Conservation (phyloP, 2,888 invertebrate species). For the Agrotis ipsilon region DNA sequence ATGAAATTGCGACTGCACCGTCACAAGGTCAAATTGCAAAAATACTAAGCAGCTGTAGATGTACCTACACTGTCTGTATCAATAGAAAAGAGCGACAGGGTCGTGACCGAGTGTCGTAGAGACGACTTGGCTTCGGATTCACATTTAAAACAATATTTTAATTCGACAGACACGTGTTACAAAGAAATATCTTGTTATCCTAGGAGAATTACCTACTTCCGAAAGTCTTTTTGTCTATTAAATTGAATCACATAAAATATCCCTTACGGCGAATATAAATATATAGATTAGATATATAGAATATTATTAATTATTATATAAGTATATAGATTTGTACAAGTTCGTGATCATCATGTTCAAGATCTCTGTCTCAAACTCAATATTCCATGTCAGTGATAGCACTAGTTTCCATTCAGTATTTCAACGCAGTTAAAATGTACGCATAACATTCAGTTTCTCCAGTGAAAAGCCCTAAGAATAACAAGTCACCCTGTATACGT, state of each 20-base stretch:
- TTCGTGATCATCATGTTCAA: no score
- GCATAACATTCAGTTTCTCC: no score
- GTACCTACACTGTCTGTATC: conserved; percentile 28
- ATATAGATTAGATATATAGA: no score
- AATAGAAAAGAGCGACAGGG: conserved; percentile 38
- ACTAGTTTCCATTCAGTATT: no score
- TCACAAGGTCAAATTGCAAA: conserved; percentile 45
- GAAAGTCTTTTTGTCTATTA: not conserved
- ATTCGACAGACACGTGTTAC: conserved; percentile 11
- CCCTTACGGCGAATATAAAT: no score
- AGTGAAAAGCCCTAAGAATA: not conserved
- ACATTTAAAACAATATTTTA: conserved; percentile 19
- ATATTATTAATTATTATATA: no score
- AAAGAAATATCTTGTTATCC: conserved; percentile 2
- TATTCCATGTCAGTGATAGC: no score
- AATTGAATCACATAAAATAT: not conserved
- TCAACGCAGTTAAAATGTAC: no score
- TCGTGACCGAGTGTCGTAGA: conserved; percentile 45
- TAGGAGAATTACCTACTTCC: not conserved
- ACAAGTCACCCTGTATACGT: not conserved
- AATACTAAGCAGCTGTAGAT: conserved; percentile 17
- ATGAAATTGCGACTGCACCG: conserved; percentile 24
- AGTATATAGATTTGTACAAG: no score
- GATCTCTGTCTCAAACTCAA: no score
- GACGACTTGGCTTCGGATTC: conserved; percentile 23